Evolutionary conservation across 2,888 invertebrate species (phyloP), one percentile per base, ranked within the genome.

Genomic region (Alloplasta piceator): DNA sequence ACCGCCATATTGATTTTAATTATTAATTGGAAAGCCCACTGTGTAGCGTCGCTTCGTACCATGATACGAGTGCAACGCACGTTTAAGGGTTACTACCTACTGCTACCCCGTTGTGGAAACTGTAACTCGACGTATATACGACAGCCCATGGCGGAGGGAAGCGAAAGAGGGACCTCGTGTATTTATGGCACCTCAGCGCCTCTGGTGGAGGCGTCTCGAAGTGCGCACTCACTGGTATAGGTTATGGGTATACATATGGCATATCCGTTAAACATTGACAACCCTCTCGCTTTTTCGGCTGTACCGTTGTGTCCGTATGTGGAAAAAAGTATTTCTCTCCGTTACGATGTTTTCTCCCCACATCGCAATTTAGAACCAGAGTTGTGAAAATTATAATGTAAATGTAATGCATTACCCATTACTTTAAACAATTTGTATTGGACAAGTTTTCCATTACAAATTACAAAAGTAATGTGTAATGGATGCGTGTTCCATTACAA

Each of bases 1-100:
- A 84, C 86, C 83, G 81, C 86, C 87, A 86, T 90, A 89, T 90
- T 90, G 91, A 90, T 90, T 90, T 91, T 89, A 90, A 91, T 91
- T 90, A 91, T 91, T 91, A 91, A 91, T 91, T 88, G 87, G 82
- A 83, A 89, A 86, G 85, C 87, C 87, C 85, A 39, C 75, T 86
- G 7, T 52, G 10, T 50, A n/a, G 46, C n/a, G n/a, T 9, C 12
- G 5, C 9, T 12, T 10, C 1, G 16, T 26, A 6, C 60, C 52
- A 60, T 39, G 38, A 14, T 67, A 81, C 83, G 84, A 81, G 83
- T 82, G 85, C 82, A 80, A 81, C 70, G 80, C 80, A 82, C 84
- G 86, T 86, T 86, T 86, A 86, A 85, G 82, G 85, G 82, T 75
- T 80, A 83, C 84, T 60, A 64, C 61, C 63, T 67, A 82, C 73